A percentile compares a stretch with the other conserved stretches of the same genome.
phyloP scores from a whole-genome alignment of 2,888 invertebrate species.

The Volucella zonaria region DNA sequence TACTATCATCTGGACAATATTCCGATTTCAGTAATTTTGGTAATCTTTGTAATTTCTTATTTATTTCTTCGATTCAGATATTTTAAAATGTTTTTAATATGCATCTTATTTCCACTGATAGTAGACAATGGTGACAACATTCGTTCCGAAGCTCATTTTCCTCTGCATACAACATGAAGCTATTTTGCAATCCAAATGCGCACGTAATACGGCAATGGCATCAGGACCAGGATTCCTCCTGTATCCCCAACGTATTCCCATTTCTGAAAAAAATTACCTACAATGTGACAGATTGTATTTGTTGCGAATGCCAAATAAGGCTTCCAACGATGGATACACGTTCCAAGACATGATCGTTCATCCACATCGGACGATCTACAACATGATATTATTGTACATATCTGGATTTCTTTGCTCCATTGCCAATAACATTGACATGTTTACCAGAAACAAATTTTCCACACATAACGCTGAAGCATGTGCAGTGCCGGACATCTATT shows the following conservation, averaged over 20 bases:
- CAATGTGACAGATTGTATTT: constrained; percentile 61
- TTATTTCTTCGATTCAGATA: too few species aligned
- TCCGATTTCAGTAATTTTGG: too few species aligned
- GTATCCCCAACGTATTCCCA: constrained; percentile 41
- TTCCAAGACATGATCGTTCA: constrained; percentile 6
- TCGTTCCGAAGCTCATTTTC: too few species aligned
- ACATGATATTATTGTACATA: constrained; percentile 20
- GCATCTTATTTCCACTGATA: too few species aligned
- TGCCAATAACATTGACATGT: not conserved
- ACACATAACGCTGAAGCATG: not conserved
- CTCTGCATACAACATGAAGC: not conserved
- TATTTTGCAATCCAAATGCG: constrained; percentile 3
- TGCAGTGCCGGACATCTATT: constrained; percentile 26
- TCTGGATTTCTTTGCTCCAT: not conserved
- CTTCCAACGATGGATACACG: constrained; percentile 24
- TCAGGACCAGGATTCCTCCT: not conserved
- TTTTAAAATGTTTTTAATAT: too few species aligned
- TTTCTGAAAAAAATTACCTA: constrained; percentile 48
- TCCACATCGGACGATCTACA: constrained; percentile 35
- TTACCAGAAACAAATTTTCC: constrained; percentile 21
- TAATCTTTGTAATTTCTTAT: too few species aligned
- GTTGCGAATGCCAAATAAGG: constrained; percentile 48
- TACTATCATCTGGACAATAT: too few species aligned
- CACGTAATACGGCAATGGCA: not conserved
- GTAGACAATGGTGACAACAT: too few species aligned